Evolutionary conservation across 2,888 invertebrate genomes (phyloP), one percentile per base, ranked within the genome.

Genomic region (Phorcus lineatus): DNA sequence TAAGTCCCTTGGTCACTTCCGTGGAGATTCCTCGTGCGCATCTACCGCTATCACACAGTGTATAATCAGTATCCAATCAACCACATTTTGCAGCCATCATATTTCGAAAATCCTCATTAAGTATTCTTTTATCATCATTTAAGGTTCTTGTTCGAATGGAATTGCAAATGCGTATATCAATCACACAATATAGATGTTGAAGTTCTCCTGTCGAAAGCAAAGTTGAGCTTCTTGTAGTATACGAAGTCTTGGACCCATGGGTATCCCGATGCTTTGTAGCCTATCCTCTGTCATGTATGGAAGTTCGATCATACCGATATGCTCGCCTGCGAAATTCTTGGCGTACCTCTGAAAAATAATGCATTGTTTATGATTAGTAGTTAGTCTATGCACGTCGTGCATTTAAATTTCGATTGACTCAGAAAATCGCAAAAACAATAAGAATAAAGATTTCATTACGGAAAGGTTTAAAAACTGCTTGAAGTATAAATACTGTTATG

Each of bases 271-370:
- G 81, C 97, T 97, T 87, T 97, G 95, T 6, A 98, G 94, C 80
- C 96, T 95, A 87, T 97, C 97, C 92, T 98, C 98, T 0, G 96
- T 97, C 86, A 98, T 94, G 94, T 97, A 97, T 0, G 97, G 97
- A 81, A 98, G 94, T 92, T 98, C 98, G 52, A 97, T 96, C 94
- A 98, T 96, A 9, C 97, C 97, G 67, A 92, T 92, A 90, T 96
- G 96, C 93, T 97, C 97, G 86, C 96, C 96, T 91, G 97, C 97
- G 84, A 98, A 95, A 74, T 96, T 95, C 0, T 94, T 94, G 53
- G 96, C 96, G 92, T 97, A 98, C 96, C 97, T 97, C 97, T 97
- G 94, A 36, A 36, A 36, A 7, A 88, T 86, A 78, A 31, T 22
- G 17, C 11, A 4, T 24, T 52, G 22, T 17, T 6, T 54, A 16